Evolutionary conservation across 2,888 invertebrate genomes (phyloP), one percentile per base, ranked within the genome.

Genomic region (Aromia moschata): DNA sequence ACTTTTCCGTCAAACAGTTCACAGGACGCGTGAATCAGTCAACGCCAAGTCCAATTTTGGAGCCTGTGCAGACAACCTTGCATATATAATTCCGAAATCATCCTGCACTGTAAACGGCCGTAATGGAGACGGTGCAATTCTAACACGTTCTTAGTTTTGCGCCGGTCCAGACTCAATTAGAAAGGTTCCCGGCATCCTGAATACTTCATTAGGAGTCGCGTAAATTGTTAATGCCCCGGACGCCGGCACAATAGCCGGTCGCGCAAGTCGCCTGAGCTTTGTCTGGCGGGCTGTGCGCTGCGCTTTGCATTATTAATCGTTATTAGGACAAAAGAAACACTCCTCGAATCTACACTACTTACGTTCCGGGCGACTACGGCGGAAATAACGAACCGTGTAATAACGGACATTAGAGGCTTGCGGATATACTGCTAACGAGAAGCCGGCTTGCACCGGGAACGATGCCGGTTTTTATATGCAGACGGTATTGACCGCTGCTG

Each of bases 281-380:
- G 60, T 60, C 46, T 56, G 62, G 47, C 46, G 47, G 57, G 57
- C 53, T 58, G 44, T 63, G 58, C 56, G 52, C 53, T 62, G 62
- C 54, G 56, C 44, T 60, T 60, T 70, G 66, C 64, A 70, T 70
- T 68, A 70, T 70, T 70, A 58, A 70, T 58, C 58, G 52, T 58
- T 56, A 63, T 65, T 56, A 63, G 54, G 59, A 64, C 57, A 58
- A 59, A 55, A 64, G 58, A 61, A 58, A 56, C 58, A 60, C 56
- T 56, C 45, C 56, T 31, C 41, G 60, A 58, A 62, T 63, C 52
- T 54, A 52, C 58, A 52, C 45, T 51, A 54, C 47, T 61, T 52
- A 51, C 18, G 41, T 45, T 38, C 46, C 33, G 15, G 31, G 16
- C 25, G 18, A 41, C 30, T 31, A 31, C 41, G 11, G 52, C 33